phyloP scores from a whole-genome alignment of 2,113 vertebrate genomes.

The Delphinus delphis region DNA sequence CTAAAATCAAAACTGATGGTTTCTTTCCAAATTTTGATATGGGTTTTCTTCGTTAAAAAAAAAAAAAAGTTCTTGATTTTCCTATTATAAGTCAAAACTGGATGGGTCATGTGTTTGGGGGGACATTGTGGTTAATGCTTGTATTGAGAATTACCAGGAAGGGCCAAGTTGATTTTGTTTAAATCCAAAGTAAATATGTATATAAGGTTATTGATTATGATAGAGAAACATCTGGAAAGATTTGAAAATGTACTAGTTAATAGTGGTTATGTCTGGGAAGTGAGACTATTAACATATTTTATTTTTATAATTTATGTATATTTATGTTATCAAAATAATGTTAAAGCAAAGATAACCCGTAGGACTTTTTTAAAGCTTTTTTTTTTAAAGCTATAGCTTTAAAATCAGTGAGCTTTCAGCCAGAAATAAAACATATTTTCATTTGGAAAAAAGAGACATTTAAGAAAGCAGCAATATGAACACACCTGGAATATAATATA shows the following conservation, averaged over 20 bases:
- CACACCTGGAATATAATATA: neutral
- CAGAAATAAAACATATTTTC: slow-evolving; percentile 36
- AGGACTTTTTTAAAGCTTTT: neutral
- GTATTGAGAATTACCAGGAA: neutral
- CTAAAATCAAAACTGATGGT: neutral
- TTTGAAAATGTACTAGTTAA: neutral
- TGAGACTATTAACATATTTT: neutral
- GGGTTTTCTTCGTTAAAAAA: neutral
- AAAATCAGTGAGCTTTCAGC: neutral
- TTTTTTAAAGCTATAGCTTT: neutral
- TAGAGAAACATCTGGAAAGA: slow-evolving; percentile 4
- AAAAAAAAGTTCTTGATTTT: neutral
- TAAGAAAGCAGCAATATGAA: neutral
- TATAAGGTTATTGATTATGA: neutral
- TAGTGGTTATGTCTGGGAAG: neutral
- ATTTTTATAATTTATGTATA: neutral
- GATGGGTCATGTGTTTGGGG: neutral
- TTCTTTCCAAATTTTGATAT: neutral
- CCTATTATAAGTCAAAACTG: neutral
- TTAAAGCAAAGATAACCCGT: slow-evolving; percentile 29
- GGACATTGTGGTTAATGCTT: neutral
- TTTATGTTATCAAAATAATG: neutral
- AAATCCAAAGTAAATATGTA: neutral
- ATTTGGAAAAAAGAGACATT: neutral
- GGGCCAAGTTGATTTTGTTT: neutral